These are phyloP conservation scores for Corythoichthys haematopterus DNA, from an alignment of 2,113 vertebrate species.

Conservation along the genomic window DNA sequence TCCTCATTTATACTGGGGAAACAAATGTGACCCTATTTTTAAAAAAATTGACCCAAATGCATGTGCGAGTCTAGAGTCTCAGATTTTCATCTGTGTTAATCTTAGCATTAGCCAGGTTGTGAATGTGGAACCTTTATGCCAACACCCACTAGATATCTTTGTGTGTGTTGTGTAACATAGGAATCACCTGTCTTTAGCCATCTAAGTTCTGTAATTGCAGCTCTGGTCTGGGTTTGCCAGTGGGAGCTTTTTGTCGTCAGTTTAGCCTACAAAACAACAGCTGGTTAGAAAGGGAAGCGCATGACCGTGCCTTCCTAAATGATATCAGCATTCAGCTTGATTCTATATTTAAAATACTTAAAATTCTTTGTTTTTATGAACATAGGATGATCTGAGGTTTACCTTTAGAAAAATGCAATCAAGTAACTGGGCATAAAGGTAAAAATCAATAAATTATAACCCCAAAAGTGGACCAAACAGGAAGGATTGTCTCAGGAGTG, in stretches of 20 bases:
- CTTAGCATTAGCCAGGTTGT: no score
- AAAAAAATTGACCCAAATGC: no score
- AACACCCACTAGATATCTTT: background rate
- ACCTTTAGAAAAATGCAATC: background rate
- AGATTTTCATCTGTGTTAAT: no score
- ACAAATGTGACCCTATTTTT: no score
- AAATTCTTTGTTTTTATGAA: constrained; percentile 14
- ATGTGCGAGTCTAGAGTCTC: no score
- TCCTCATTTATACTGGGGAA: no score
- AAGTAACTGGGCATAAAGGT: background rate
- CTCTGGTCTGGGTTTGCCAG: constrained; percentile 28
- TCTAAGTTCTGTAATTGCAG: constrained; percentile 37
- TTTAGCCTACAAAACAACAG: constrained; percentile 61
- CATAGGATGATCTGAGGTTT: background rate
- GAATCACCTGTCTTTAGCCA: constrained; percentile 53
- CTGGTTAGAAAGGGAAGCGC: constrained; percentile 34
- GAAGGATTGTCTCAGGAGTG: no score
- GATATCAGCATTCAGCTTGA: constrained; percentile 14
- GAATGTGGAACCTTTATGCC: no score
- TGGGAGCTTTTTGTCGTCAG: constrained; percentile 25
- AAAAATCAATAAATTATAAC: background rate
- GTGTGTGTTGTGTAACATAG: constrained; percentile 31
- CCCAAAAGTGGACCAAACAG: background rate
- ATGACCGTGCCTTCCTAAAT: constrained; percentile 17
- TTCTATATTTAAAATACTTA: constrained; percentile 26